These are phyloP conservation scores for Diarsia mendica DNA, from an alignment of 2,888 invertebrate genomes.

Conservation along the genomic window DNA sequence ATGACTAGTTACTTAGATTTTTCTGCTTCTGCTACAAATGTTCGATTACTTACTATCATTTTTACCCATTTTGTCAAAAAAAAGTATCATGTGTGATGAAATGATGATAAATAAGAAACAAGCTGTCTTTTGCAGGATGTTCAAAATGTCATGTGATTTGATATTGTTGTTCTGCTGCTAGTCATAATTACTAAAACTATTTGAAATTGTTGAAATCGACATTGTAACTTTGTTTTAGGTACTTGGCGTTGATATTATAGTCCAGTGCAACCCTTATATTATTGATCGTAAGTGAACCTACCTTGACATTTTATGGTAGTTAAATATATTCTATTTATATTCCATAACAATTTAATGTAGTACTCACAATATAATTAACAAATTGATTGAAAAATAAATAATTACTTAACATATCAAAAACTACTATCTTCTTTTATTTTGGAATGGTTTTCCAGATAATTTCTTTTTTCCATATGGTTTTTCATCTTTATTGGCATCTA, in stretches of 20 bases:
- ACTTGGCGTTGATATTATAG: constrained; percentile 68
- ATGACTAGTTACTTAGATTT: constrained; percentile 30
- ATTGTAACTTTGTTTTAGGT: constrained; percentile 58
- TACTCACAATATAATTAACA: constrained; percentile 29
- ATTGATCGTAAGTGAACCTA: constrained; percentile 33
- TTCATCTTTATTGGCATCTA: constrained; percentile 83
- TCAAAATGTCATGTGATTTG: constrained; percentile 39
- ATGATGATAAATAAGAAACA: not conserved
- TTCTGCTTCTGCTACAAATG: constrained; percentile 21
- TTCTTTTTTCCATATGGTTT: constrained; percentile 81
- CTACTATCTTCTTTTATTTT: constrained; percentile 74
- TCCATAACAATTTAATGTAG: constrained; percentile 35
- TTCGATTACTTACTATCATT: not conserved
- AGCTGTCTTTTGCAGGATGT: constrained; percentile 49
- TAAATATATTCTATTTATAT: constrained; percentile 26
- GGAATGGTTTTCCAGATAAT: constrained; percentile 77
- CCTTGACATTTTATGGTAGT: constrained; percentile 26
- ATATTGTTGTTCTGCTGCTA: constrained; percentile 11
- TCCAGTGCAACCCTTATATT: constrained; percentile 39
- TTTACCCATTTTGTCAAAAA: constrained; percentile 1
- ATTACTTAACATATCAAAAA: constrained; percentile 47
- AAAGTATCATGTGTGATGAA: not conserved
- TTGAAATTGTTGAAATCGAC: constrained; percentile 30
- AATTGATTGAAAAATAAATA: constrained; percentile 63
- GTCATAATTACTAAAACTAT: not conserved